These are phyloP conservation scores for Herpailurus yagouaroundi DNA, from an alignment of 2,113 vertebrate genomes.

Conservation along the genomic window DNA sequence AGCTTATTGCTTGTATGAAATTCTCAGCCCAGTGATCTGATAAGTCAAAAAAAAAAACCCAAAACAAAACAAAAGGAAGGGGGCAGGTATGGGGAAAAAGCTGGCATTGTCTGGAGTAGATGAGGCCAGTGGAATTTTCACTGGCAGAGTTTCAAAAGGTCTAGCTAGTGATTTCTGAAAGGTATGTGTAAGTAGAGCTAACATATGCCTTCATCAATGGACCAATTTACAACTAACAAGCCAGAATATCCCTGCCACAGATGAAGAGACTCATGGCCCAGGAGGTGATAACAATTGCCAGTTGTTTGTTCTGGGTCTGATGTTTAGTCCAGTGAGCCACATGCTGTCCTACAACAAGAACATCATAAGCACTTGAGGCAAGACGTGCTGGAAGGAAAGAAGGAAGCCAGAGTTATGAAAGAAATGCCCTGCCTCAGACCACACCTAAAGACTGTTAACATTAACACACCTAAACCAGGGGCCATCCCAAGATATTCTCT, in stretches of 20 bases:
- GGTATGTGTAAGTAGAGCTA: slow-evolving; percentile 20
- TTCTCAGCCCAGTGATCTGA: neutral
- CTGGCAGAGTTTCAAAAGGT: neutral
- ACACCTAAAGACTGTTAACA: neutral
- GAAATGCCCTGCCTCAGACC: neutral
- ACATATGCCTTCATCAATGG: neutral
- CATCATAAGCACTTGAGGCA: neutral
- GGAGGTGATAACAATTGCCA: neutral
- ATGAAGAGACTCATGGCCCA: neutral
- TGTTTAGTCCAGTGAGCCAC: neutral
- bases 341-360: neutral
- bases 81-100: neutral
- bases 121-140: neutral
- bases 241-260: neutral
- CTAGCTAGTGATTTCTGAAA: slow-evolving; percentile 4
- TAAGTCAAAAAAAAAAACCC: neutral
- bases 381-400: neutral
- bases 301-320: neutral
- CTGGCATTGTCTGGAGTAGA: neutral
- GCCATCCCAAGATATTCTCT: neutral
- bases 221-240: neutral
- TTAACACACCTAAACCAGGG: neutral
- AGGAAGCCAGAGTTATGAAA: neutral
- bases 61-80: neutral
- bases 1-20: neutral